These are phyloP conservation scores for Vollenhovia emeryi DNA, from an alignment of 1,140 invertebrate species.

Conservation along the genomic window DNA sequence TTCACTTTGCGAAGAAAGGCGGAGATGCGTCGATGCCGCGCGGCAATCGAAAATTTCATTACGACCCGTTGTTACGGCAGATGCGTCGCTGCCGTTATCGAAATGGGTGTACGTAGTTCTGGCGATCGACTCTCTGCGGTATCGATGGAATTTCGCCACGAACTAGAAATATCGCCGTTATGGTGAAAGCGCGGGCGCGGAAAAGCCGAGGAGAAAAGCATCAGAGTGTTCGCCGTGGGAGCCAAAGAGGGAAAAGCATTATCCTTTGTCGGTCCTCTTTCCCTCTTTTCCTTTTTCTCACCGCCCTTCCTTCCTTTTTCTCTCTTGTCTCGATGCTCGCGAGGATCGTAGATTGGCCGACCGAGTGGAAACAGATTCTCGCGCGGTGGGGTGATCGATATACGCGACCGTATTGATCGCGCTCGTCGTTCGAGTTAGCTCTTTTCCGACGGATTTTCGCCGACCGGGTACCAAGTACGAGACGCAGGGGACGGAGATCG, in stretches of 20 bases:
- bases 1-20: not conserved
- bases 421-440: constrained; percentile 66
- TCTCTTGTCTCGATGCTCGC: constrained; percentile 18
- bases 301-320: not conserved
- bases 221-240: constrained; percentile 22
- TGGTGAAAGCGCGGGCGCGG: constrained; percentile 22
- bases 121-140: constrained; percentile 24
- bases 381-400: constrained; percentile 46
- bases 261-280: constrained; percentile 52
- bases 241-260: constrained; percentile 34
- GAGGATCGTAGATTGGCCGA: constrained; percentile 59
- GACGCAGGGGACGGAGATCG: constrained; percentile 16
- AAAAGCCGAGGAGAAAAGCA: constrained; percentile 47
- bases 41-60: constrained; percentile 51
- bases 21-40: not conserved
- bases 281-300: not conserved
- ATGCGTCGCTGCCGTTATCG: constrained; percentile 35
- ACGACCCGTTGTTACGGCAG: constrained; percentile 43
- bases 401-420: constrained; percentile 65
- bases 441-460: constrained; percentile 67
- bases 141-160: constrained; percentile 35
- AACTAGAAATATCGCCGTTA: constrained; percentile 47
- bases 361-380: constrained; percentile 59
- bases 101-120: constrained; percentile 12
- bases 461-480: not conserved